phyloP scores from a whole-genome alignment of 2,888 invertebrate genomes.

The Sarcophaga subvicina region DNA sequence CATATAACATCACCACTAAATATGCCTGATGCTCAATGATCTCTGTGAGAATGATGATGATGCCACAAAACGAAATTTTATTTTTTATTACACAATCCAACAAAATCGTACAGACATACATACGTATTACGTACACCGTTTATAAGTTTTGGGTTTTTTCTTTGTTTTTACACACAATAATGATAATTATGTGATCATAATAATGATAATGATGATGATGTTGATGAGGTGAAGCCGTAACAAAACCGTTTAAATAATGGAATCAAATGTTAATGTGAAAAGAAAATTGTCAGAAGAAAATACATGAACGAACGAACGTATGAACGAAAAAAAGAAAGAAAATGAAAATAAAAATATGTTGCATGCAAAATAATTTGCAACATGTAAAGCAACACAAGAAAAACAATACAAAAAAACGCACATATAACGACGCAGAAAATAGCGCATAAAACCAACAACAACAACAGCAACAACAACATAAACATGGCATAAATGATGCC shows the following conservation, averaged over 20 bases:
- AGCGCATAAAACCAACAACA: not conserved
- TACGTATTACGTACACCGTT: not conserved
- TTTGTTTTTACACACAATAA: not conserved
- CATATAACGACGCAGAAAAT: slow-evolving; percentile 56
- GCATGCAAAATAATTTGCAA: slow-evolving; percentile 74
- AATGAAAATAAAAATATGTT: slow-evolving; percentile 52
- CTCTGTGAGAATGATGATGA: not conserved
- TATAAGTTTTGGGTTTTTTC: not conserved
- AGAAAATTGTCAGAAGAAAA: slow-evolving; percentile 9
- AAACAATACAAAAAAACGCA: slow-evolving; percentile 19
- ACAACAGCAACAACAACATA: slow-evolving; percentile 67
- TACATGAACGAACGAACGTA: not conserved
- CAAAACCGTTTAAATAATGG: slow-evolving; percentile 32
- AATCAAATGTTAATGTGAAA: slow-evolving; percentile 16
- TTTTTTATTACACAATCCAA: not conserved
- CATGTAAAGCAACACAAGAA: slow-evolving; percentile 35
- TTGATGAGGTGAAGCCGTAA: not conserved
- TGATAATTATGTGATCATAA: not conserved
- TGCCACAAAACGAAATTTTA: not conserved
- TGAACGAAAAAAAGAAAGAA: not conserved
- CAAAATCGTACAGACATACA: too few relatives aligned
- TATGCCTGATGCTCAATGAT: not conserved
- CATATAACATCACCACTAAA: not conserved
- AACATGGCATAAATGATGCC: slow-evolving; percentile 73
- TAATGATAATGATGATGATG: not conserved